Base-by-base conservation (phyloP, 2,888 invertebrate genomes). In the Lasiommata megera region DNA sequence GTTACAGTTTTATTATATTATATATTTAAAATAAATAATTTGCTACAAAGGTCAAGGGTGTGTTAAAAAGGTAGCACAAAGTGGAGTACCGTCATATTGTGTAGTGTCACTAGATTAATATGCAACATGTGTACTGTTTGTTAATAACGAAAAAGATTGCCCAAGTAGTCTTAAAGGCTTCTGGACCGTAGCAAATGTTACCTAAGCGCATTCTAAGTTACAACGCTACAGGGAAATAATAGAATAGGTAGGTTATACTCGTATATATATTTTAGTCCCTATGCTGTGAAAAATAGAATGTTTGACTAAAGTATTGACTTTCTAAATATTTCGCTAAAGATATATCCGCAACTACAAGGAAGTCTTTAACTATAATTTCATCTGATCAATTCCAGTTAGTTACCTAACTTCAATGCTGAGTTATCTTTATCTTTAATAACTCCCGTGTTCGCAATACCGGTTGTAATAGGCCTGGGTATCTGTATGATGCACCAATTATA, bases 81-180 rank as follows among this genome's bases (percentile, higher is more conserved):
- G 23, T 3, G 2, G 5, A 2, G 23, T 23, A 23, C 23, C 23
- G 23, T 23, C 23, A 23, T 23, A 23, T 23, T 23, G 23, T 3
- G 5, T 23, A 23, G 23, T 23, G 23, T 5, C 23, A 58, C 46
- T 54, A 69, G 70, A 78, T 77, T 71, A 67, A 68, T 69, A 77
- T 76, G 72, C 74, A 60, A 68, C 66, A 68, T 71, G 69, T 69
- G 70, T 74, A 67, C 72, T 65, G 70, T 74, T 74, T 67, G 70
- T 70, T 72, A 76, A 76, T 67, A 66, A 65, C 72, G 68, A 73
- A 74, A 72, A 71, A 72, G 68, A 79, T 86, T 82, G 71, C 66
- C 76, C 70, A 84, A 86, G 72, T 73, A 69, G 80, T 77, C 80
- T 80, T 72, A 72, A 78, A 77, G 72, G 71, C 74, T 76, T 74